Conservation (phyloP, 2,888 invertebrate genomes). For the Drosophila ustulata region DNA sequence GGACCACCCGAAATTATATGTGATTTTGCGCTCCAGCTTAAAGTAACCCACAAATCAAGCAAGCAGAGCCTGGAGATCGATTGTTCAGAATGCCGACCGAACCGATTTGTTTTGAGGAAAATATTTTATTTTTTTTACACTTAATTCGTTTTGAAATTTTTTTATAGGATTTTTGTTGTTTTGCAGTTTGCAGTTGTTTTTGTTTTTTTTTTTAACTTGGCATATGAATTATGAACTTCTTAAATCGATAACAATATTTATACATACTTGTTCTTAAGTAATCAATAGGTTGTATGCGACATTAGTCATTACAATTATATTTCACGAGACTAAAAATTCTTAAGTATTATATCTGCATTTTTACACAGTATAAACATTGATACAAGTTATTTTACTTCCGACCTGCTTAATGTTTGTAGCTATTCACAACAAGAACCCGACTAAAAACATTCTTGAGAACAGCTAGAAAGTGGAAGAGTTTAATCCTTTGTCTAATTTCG, state of each 20-base stretch:
- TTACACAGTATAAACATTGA: conserved; percentile 39
- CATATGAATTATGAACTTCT: conserved; percentile 54
- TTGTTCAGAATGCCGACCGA: conserved; percentile 8
- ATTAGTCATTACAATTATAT: conserved; percentile 32
- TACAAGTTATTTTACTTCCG: conserved; percentile 4
- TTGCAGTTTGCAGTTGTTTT: neutral
- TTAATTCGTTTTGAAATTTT: conserved; percentile 28
- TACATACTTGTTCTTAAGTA: conserved; percentile 41
- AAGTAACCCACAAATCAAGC: conserved; percentile 2
- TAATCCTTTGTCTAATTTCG: neutral
- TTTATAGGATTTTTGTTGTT: conserved; percentile 33
- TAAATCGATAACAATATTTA: conserved; percentile 68
- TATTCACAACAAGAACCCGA: conserved; percentile 19
- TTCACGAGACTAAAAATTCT: conserved; percentile 10
- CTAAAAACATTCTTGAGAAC: conserved; percentile 4
- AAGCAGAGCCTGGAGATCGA: neutral
- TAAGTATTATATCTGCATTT: conserved; percentile 27
- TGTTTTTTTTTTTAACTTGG: conserved; percentile 34
- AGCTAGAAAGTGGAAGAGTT: conserved; percentile 1
- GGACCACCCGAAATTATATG: conserved; percentile 8
- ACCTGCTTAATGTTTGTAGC: conserved; percentile 4
- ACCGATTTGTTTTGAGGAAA: conserved; percentile 55
- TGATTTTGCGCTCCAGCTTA: conserved; percentile 7
- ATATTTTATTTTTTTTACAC: conserved; percentile 69
- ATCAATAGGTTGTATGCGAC: conserved; percentile 32